Percentiles rank a stretch among this genome's conserved stretches.
Conservation (phyloP, 2,797 vertebrate genomes). For the Rhinoraja longicauda region DNA sequence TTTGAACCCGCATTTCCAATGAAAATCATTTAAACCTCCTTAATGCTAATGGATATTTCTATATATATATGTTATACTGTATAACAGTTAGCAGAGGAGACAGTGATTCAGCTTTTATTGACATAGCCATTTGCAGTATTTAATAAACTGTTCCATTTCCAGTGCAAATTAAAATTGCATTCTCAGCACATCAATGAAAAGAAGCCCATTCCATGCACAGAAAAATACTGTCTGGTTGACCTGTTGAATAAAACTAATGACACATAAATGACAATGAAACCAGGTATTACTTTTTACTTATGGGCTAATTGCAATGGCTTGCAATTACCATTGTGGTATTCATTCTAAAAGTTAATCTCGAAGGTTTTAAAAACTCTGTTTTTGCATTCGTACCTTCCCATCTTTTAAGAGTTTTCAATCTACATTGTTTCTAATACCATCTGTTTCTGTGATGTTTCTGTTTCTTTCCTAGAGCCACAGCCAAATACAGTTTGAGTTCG, state of each 20-base stretch:
- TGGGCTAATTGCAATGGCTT: background rate
- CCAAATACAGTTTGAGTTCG: background rate
- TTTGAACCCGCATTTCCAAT: background rate
- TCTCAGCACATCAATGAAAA: background rate
- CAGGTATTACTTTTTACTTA: background rate
- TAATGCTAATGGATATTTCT: background rate
- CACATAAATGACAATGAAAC: background rate
- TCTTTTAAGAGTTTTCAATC: background rate
- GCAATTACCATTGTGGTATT: slow-evolving; percentile 1
- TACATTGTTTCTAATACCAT: background rate
- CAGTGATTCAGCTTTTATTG: background rate
- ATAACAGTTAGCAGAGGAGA: background rate
- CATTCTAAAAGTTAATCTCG: background rate
- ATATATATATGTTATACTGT: background rate
- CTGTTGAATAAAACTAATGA: background rate
- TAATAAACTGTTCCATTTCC: background rate
- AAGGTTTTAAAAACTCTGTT: background rate
- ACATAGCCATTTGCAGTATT: background rate
- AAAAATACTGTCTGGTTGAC: background rate
- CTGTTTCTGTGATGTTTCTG: background rate
- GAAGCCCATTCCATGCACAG: too few relatives aligned
- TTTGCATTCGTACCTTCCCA: background rate
- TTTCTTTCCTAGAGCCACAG: too few relatives aligned
- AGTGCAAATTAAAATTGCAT: background rate
- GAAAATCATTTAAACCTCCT: background rate